Percentiles rank a stretch among this genome's conserved stretches.
These are phyloP conservation scores for Formica aserva DNA, from an alignment of 2,888 invertebrate genomes.

Conservation along the genomic window DNA sequence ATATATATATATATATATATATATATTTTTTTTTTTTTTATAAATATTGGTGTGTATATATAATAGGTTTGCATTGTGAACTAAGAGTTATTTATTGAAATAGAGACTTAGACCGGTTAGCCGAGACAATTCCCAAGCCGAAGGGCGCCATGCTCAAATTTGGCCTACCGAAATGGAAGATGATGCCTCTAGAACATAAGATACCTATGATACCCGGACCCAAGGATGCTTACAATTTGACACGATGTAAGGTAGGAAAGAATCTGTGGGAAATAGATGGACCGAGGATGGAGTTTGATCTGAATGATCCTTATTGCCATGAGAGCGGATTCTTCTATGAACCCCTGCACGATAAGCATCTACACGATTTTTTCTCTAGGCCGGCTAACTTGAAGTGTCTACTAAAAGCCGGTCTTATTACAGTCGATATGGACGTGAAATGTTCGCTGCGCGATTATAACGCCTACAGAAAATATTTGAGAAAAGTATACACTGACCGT, in stretches of 20 bases:
- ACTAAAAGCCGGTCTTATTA: conserved; percentile 81
- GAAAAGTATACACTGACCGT: conserved; percentile 76
- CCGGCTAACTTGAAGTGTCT: conserved; percentile 66
- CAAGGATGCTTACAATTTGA: conserved; percentile 81
- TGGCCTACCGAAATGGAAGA: conserved; percentile 85
- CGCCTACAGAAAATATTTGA: conserved; percentile 85
- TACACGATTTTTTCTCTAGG: conserved; percentile 77
- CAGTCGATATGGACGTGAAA: conserved; percentile 82
- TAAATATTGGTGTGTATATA: background rate
- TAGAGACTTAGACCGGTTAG: conserved; percentile 77
- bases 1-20: background rate
- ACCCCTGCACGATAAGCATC: conserved; percentile 82
- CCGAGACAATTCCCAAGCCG: conserved; percentile 80
- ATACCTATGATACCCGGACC: conserved; percentile 85
- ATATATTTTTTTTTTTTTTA: too few relatives aligned
- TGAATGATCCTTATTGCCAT: conserved; percentile 80
- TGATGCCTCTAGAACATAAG: conserved; percentile 85
- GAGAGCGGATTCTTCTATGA: conserved; percentile 80
- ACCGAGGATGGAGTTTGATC: conserved; percentile 76
- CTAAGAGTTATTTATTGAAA: background rate
- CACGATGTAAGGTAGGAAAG: conserved; percentile 85
- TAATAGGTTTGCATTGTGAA: background rate
- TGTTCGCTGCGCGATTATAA: conserved; percentile 86
- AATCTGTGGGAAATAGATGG: conserved; percentile 70
- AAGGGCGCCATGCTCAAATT: conserved; percentile 80